A percentile compares a stretch with the other conserved stretches of the same genome.
Evolutionary conservation across 2,113 vertebrate species (phyloP).

Genomic region (Siphamia tubifer): DNA sequence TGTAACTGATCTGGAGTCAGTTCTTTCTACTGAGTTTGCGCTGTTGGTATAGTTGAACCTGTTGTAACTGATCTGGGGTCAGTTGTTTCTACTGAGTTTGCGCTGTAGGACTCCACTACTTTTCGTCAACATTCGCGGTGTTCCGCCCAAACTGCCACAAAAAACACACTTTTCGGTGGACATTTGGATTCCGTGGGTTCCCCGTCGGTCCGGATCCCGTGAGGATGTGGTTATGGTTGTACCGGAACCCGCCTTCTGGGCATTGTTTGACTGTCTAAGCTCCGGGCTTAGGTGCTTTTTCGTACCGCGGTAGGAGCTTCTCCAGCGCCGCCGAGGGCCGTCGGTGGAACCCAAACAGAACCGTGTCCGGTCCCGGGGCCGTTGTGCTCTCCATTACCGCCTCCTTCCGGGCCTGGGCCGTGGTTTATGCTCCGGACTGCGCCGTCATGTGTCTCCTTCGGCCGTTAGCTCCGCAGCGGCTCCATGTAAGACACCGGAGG

Average conservation of each 20-base stretch:
- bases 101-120: constrained; percentile 35
- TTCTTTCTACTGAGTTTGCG: too few relatives aligned
- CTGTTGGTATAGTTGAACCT: constrained; percentile 46
- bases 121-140: constrained; percentile 37
- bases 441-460: constrained; percentile 46
- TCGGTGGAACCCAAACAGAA: too few relatives aligned
- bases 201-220: not conserved
- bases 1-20: too few relatives aligned
- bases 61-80: constrained; percentile 15
- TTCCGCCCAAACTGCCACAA: constrained; percentile 42
- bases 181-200: not conserved
- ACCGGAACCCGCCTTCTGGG: too few relatives aligned
- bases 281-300: too few relatives aligned
- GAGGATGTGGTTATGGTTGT: too few relatives aligned
- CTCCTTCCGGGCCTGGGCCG: too few relatives aligned
- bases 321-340: too few relatives aligned
- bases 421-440: constrained; percentile 43
- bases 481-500: constrained; percentile 69
- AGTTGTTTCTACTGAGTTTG: constrained; percentile 22
- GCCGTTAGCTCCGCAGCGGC: constrained; percentile 52
- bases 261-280: too few relatives aligned
- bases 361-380: too few relatives aligned
- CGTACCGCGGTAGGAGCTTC: too few relatives aligned
- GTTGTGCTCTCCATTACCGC: constrained; percentile 17
- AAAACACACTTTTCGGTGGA: not conserved